A percentile compares a stretch with the other conserved stretches of the same genome.
phyloP scores from a whole-genome alignment of 2,797 vertebrate genomes.

The Phylloscopus collybita region DNA sequence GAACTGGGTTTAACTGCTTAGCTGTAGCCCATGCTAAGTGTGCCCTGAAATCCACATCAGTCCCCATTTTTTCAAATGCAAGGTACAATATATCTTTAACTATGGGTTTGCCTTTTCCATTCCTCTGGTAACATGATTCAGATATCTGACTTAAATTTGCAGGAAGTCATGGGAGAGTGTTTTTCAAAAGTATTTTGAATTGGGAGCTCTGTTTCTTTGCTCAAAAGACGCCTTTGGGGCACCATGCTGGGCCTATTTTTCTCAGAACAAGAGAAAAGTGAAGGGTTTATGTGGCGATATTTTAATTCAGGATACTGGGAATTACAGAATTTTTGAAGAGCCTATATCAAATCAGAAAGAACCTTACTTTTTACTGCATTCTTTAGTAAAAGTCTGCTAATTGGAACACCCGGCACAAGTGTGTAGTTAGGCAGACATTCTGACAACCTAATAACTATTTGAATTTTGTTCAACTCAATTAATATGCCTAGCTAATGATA shows the following conservation, averaged over 20 bases:
- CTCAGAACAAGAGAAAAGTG: background rate
- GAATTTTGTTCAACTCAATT: slow-evolving; percentile 3
- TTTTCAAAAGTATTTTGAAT: background rate
- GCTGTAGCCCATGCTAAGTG: background rate
- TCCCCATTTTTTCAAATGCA: background rate
- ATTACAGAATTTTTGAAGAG: background rate
- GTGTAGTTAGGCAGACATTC: background rate
- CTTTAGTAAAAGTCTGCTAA: background rate
- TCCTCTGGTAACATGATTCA: background rate
- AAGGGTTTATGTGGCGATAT: background rate
- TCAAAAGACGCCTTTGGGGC: background rate
- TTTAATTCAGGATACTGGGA: background rate
- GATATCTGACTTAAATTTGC: background rate
- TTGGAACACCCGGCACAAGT: background rate
- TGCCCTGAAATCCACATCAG: background rate
- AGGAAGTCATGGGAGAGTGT: background rate
- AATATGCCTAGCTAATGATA: background rate
- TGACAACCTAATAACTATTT: background rate
- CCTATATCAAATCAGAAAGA: background rate
- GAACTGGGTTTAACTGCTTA: background rate
- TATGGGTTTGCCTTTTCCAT: background rate
- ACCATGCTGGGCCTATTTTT: background rate
- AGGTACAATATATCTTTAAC: background rate
- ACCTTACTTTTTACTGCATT: background rate
- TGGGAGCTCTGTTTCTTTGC: background rate